Conservation (phyloP, 2,113 vertebrate genomes). For the Rattus norvegicus region DNA sequence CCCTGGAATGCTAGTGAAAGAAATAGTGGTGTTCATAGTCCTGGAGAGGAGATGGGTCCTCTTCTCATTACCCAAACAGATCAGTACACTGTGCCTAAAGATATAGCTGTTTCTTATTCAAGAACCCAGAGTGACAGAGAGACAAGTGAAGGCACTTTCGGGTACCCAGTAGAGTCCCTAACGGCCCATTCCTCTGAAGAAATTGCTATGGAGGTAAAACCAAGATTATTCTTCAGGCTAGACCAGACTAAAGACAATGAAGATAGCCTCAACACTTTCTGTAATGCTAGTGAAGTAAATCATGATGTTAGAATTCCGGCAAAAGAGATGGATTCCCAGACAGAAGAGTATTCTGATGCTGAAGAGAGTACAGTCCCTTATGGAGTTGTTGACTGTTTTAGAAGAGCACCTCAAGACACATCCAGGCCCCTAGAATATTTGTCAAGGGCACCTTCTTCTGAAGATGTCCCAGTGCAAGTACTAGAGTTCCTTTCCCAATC, state of each 20-base stretch:
- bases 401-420: not conserved
- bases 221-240: not conserved
- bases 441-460: not conserved
- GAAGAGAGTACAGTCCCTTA: not conserved
- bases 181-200: not conserved
- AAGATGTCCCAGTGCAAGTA: not conserved
- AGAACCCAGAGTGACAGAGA: not conserved
- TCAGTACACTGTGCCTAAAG: not conserved
- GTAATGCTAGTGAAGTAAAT: not conserved
- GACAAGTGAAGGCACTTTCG: accelerated
- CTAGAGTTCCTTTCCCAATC: not conserved
- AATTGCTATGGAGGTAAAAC: not conserved
- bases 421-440: not conserved
- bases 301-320: too few species aligned
- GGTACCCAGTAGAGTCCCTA: too few species aligned
- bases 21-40: not conserved
- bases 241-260: not conserved
- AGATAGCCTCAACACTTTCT: not conserved
- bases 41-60: not conserved
- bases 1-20: not conserved
- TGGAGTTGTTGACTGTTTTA: not conserved
- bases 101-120: not conserved
- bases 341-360: not conserved
- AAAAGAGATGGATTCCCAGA: not conserved
- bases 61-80: not conserved